Percentiles rank a stretch among this genome's conserved stretches.
Evolutionary conservation across 2,888 invertebrate genomes (phyloP).

Genomic region (Caenorhabditis virilis): DNA sequence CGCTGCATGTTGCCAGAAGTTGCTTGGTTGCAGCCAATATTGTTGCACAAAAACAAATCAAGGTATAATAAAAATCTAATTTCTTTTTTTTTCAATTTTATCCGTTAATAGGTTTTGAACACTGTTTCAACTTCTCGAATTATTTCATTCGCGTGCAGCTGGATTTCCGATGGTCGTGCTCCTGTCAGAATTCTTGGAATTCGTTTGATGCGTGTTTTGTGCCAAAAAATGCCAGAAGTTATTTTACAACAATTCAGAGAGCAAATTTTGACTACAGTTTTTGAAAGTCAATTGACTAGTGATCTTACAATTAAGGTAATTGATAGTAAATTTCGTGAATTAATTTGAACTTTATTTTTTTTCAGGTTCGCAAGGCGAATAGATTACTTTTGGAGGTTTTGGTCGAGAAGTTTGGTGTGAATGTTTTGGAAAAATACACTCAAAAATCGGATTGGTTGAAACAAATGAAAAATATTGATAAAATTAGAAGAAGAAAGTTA

Average conservation of each 20-base stretch:
- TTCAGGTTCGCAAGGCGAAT: constrained; percentile 61
- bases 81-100: not conserved
- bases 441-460: constrained; percentile 58
- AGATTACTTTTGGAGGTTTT: constrained; percentile 59
- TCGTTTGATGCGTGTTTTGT: constrained; percentile 59
- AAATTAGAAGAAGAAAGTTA: constrained; percentile 43
- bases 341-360: constrained; percentile 1
- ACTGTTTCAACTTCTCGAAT: constrained; percentile 47
- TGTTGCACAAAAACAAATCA: constrained; percentile 61
- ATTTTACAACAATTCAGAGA: constrained; percentile 62
- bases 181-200: constrained; percentile 58
- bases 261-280: constrained; percentile 55
- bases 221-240: constrained; percentile 59
- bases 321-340: no score
- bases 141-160: constrained; percentile 51
- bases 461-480: constrained; percentile 61
- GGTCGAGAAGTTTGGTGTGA: constrained; percentile 60
- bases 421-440: constrained; percentile 50
- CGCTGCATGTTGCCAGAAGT: constrained; percentile 46
- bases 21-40: constrained; percentile 62
- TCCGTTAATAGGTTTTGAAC: constrained; percentile 36
- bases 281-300: constrained; percentile 53
- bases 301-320: constrained; percentile 52
- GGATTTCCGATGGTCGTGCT: constrained; percentile 53
- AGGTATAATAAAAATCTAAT: constrained; percentile 8